Conservation (phyloP, 1,140 invertebrate species). For the Drosophila sucinea region DNA sequence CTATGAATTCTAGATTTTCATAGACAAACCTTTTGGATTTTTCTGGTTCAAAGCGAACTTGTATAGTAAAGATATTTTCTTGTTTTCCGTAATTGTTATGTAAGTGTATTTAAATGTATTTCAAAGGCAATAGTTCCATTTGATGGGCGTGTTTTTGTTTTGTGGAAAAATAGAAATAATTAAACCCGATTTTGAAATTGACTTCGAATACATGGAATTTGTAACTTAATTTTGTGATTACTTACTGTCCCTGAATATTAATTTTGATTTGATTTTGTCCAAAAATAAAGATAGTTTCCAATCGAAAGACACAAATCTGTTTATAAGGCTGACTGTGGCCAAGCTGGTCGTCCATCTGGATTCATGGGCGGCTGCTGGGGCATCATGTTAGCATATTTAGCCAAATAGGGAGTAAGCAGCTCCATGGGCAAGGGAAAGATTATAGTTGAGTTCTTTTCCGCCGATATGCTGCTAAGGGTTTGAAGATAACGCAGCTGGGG, state of each 20-base stretch:
- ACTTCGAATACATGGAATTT: neutral
- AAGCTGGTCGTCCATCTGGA: constrained; percentile 25
- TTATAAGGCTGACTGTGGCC: constrained; percentile 49
- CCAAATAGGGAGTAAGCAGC: constrained; percentile 83
- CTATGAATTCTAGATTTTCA: constrained; percentile 26
- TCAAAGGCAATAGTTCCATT: neutral
- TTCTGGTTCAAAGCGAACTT: no score
- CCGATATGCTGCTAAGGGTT: constrained; percentile 93
- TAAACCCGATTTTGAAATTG: no score
- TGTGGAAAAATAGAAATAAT: neutral
- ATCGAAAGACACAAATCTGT: neutral
- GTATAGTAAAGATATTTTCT: no score
- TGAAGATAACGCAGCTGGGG: constrained; percentile 80
- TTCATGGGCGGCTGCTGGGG: constrained; percentile 6
- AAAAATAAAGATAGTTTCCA: neutral
- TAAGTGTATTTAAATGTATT: neutral
- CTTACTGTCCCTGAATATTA: neutral
- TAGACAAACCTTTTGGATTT: neutral
- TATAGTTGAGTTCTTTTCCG: constrained; percentile 96
- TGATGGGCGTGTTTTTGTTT: neutral
- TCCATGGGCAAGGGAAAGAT: constrained; percentile 96
- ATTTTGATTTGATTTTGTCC: constrained; percentile 4
- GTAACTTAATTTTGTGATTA: neutral
- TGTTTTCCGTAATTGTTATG: neutral
- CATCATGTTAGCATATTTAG: constrained; percentile 61